Evolutionary conservation across 2,113 vertebrate species (phyloP).

Genomic region (Pholis gunnellus): DNA sequence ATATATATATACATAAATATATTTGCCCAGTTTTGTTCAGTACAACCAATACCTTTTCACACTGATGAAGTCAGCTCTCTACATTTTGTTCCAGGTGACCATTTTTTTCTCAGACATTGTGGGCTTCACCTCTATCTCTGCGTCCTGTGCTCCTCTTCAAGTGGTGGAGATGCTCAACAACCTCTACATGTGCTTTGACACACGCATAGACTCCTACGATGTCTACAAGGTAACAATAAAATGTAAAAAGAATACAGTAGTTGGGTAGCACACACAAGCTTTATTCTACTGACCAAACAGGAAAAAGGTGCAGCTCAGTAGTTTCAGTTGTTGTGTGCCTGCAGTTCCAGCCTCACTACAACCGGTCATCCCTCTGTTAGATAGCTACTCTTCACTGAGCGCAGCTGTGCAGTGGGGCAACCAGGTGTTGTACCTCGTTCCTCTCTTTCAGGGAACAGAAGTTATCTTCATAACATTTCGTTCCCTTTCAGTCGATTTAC

Average conservation of each 20-base stretch:
- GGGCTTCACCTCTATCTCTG: conserved; percentile 91
- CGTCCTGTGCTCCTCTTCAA: conserved; percentile 90
- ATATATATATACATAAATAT: too few relatives aligned
- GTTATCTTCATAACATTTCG: neutral
- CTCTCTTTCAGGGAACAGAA: too few relatives aligned
- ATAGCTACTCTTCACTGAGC: neutral
- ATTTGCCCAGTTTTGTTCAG: neutral
- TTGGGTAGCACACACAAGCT: neutral
- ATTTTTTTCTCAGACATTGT: conserved; percentile 94
- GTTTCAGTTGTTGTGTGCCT: neutral
- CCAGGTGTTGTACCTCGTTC: neutral
- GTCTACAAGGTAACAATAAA: conserved; percentile 89
- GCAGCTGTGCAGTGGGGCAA: neutral
- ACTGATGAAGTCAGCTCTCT: conserved; percentile 14
- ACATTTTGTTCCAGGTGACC: conserved; percentile 83
- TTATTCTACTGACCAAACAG: neutral
- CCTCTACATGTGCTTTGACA: conserved; percentile 91
- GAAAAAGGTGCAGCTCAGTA: neutral
- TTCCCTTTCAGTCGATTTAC: neutral
- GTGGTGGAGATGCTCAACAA: conserved; percentile 93
- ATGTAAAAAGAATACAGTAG: neutral
- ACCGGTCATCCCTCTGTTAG: neutral
- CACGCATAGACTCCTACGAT: conserved; percentile 89
- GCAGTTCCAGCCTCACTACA: too few relatives aligned
- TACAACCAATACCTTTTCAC: neutral